A percentile compares a stretch with the other conserved stretches of the same genome.
Conservation (phyloP, 2,888 invertebrate species). For the Cactoblastis cactorum region DNA sequence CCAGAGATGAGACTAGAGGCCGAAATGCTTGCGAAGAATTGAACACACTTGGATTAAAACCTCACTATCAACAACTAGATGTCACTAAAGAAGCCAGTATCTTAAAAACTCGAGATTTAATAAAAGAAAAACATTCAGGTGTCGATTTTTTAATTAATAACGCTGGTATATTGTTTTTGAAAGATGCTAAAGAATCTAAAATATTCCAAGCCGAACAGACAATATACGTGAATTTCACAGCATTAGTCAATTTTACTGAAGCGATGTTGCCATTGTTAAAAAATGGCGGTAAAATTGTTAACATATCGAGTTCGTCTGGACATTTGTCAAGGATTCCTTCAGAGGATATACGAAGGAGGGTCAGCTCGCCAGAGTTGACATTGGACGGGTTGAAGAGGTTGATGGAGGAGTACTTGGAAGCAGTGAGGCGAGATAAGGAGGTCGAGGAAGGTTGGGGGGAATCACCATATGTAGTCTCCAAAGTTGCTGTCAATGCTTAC, state of each 20-base stretch:
- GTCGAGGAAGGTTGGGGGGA: conserved; percentile 76
- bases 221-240: conserved; percentile 53
- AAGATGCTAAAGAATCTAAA: conserved; percentile 54
- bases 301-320: conserved; percentile 85
- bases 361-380: conserved; percentile 72
- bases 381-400: conserved; percentile 76
- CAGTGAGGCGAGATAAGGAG: conserved; percentile 51
- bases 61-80: conserved; percentile 84
- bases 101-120: conserved; percentile 67
- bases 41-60: conserved; percentile 63
- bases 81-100: conserved; percentile 80
- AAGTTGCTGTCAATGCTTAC: conserved; percentile 86
- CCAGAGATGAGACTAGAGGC: conserved; percentile 80
- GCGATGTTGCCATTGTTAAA: conserved; percentile 83
- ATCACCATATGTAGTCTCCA: conserved; percentile 84
- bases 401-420: conserved; percentile 82
- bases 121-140: conserved; percentile 78
- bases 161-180: conserved; percentile 78
- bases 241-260: conserved; percentile 69
- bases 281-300: conserved; percentile 84
- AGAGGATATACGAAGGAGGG: conserved; percentile 60
- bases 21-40: conserved; percentile 77
- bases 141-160: conserved; percentile 87
- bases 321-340: conserved; percentile 81
- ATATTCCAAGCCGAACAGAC: conserved; percentile 53